phyloP scores from a whole-genome alignment of 64 coral and sea anemone genomes.

The Montipora efflorescens region DNA sequence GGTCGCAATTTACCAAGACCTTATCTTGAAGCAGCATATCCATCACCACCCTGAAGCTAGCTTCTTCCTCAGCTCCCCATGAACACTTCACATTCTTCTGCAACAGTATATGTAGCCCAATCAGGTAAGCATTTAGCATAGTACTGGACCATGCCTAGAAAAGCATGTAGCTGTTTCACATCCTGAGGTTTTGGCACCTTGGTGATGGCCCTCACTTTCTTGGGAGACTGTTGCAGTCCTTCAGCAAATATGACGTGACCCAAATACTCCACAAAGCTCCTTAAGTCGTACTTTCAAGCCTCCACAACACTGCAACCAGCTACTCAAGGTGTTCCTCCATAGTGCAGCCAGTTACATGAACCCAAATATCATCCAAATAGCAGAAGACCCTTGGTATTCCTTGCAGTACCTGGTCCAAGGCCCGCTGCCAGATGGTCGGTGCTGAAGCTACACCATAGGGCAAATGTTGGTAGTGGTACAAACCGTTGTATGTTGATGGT shows the following conservation, averaged over 20 bases:
- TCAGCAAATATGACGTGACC: slow-evolving; percentile 35
- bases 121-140: too few relatives aligned
- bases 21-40: slow-evolving; percentile 2
- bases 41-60: slow-evolving; percentile 18
- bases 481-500: slow-evolving; percentile 22
- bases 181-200: too few relatives aligned
- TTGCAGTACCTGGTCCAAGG: slow-evolving; percentile 36
- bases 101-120: too few relatives aligned
- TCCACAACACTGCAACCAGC: background rate
- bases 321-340: background rate
- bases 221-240: slow-evolving; percentile 16
- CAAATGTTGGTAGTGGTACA: slow-evolving; percentile 23
- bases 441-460: slow-evolving; percentile 47
- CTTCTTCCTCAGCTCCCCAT: slow-evolving; percentile 6
- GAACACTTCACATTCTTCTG: background rate
- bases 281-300: slow-evolving; percentile 11
- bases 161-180: too few relatives aligned
- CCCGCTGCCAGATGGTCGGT: slow-evolving; percentile 25
- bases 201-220: slow-evolving; percentile 1
- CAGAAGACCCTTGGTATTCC: background rate
- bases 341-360: background rate
- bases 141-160: too few relatives aligned
- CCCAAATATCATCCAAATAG: slow-evolving; percentile 33
- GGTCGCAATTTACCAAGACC: background rate
- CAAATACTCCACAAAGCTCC: slow-evolving; percentile 25